Evolutionary conservation across 2,888 invertebrate species (phyloP).

Genomic region (Folsomia candida): DNA sequence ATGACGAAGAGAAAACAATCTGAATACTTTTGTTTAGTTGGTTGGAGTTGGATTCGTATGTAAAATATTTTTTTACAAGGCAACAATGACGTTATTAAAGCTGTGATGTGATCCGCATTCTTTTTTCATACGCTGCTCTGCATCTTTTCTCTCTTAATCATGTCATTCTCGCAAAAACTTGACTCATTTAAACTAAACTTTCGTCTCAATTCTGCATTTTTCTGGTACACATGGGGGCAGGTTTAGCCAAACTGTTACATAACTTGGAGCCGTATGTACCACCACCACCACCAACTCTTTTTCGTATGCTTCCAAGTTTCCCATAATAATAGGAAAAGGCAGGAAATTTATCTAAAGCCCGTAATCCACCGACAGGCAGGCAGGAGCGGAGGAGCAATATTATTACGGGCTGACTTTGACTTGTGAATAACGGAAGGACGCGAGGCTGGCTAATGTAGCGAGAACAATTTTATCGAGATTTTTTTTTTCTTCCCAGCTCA

Average conservation of each 20-base stretch:
- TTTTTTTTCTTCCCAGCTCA: slow-evolving; percentile 13
- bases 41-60: too few species aligned
- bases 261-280: too few species aligned
- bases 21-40: too few species aligned
- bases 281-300: too few species aligned
- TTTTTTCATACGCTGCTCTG: not conserved
- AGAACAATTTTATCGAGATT: slow-evolving; percentile 29
- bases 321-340: not conserved
- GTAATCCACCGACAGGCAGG: slow-evolving; percentile 8
- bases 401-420: not conserved
- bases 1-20: too few species aligned
- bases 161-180: too few species aligned
- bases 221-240: not conserved
- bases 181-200: too few species aligned
- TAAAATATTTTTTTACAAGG: too few species aligned
- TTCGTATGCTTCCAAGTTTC: not conserved
- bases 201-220: too few species aligned
- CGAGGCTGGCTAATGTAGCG: slow-evolving; percentile 12
- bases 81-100: not conserved
- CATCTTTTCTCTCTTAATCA: not conserved
- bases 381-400: too few species aligned
- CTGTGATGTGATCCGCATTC: too few species aligned
- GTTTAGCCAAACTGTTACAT: not conserved
- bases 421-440: slow-evolving; percentile 4
- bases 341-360: slow-evolving; percentile 10